Percentiles rank a stretch among this genome's conserved stretches.
phyloP scores from a whole-genome alignment of 2,797 vertebrate genomes.

The Rhadinocentrus ornatus region DNA sequence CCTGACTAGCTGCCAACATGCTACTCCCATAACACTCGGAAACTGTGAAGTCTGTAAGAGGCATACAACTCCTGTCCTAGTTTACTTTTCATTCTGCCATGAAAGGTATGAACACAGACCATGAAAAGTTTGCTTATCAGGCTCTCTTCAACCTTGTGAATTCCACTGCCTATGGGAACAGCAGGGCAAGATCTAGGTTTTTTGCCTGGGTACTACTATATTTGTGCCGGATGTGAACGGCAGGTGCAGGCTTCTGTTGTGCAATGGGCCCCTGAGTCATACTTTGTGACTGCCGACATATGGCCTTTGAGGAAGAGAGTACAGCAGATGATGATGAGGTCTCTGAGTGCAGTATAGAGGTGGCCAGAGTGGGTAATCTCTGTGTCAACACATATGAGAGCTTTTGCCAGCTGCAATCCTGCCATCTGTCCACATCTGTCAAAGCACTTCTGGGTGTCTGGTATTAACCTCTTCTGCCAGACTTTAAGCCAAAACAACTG shows the following conservation, averaged over 20 bases:
- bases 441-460: conserved; percentile 67
- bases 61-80: conserved; percentile 56
- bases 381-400: conserved; percentile 76
- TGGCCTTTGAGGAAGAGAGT: conserved; percentile 75
- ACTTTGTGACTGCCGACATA: conserved; percentile 69
- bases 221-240: conserved; percentile 54
- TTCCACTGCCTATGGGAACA: conserved; percentile 61
- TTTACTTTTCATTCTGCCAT: conserved; percentile 43
- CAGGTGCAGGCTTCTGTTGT: conserved; percentile 77
- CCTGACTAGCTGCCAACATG: conserved; percentile 74
- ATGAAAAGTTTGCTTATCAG: conserved; percentile 68
- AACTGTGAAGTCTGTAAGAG: conserved; percentile 60
- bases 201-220: conserved; percentile 27
- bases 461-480: conserved; percentile 54
- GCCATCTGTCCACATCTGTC: conserved; percentile 86
- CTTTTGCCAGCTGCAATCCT: conserved; percentile 79
- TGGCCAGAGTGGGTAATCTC: conserved; percentile 71
- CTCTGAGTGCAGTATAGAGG: conserved; percentile 50
- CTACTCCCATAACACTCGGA: conserved; percentile 75
- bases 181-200: conserved; percentile 41
- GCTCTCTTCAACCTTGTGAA: conserved; percentile 64
- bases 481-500: conserved; percentile 70
- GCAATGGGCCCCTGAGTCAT: conserved; percentile 68
- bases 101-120: conserved; percentile 29
- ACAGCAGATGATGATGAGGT: conserved; percentile 67